Evolutionary conservation across 1,140 invertebrate genomes (phyloP), one percentile per base, ranked within the genome.

Genomic region (Apis dorsata): DNA sequence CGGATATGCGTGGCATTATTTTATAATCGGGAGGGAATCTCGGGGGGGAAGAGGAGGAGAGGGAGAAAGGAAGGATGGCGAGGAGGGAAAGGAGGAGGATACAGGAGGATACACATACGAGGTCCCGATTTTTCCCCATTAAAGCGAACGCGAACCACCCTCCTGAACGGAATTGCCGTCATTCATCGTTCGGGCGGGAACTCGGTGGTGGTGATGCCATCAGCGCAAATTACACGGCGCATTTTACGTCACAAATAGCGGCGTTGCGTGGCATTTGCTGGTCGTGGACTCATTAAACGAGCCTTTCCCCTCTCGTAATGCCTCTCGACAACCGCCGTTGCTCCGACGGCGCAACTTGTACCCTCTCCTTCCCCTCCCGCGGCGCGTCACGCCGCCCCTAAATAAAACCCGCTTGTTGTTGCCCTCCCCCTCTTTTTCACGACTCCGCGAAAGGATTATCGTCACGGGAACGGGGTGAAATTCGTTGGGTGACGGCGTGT

Each of bases 201-300:
- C 34, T 28, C 2, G 34, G 34, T 34, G 49, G 9, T 9, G 75
- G n/a, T 60, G 77, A 60, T 71, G 77, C 55, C 66, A 79, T 79
- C 77, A 71, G 57, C 68, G 78, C 24, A 79, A 79, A 80, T 72
- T 80, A 63, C 69, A 60, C 69, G 69, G 59, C 49, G 69, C 77
- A 60, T 79, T 79, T 71, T 60, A 51, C 53, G 77, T 60, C 66
- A 71, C 53, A 79, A 70, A 79, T 79, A 55, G 66, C 77, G 55
- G 66, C 34, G 77, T 79, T 79, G 77, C 77, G 77, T 62, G 77
- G 77, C 66, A 79, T 70, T 79, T 79, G 77, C 44, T 34, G 66
- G 66, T 28, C 49, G 79, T 49, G 60, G 70, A 55, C 51, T 80
- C 70, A 80, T 80, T 80, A 80, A 71, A 71, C 66, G 70, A 73